Evolutionary conservation across 2,113 vertebrate genomes (phyloP).

Genomic region (Pavo muticus): DNA sequence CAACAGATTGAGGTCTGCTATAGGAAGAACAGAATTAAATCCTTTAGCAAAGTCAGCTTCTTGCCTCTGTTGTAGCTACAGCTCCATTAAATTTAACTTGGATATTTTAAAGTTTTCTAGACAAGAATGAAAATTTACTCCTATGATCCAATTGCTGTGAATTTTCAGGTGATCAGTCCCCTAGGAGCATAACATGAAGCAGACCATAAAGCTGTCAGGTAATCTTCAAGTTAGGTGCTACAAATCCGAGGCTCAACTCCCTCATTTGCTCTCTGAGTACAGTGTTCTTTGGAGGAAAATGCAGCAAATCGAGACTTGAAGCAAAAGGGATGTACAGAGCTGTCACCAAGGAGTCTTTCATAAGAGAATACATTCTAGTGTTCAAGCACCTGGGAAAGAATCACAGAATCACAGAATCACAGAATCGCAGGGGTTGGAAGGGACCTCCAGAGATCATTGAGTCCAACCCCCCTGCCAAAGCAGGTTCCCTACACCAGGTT

Average conservation of each 20-base stretch:
- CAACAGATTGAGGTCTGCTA: background rate
- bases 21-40: background rate
- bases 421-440: too few relatives aligned
- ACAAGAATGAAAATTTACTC: background rate
- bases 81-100: background rate
- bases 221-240: background rate
- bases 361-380: background rate
- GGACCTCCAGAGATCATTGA: too few relatives aligned
- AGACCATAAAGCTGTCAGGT: background rate
- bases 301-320: background rate
- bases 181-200: background rate
- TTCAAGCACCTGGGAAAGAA: background rate
- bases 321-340: background rate
- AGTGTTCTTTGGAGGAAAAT: background rate
- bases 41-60: background rate
- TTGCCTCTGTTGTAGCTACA: rapidly evolving
- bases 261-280: background rate
- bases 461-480: too few relatives aligned
- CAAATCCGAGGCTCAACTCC: background rate
- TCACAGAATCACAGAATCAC: too few relatives aligned
- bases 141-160: background rate
- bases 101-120: background rate
- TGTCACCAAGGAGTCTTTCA: background rate
- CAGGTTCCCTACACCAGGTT: too few relatives aligned
- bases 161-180: background rate